Base-by-base conservation (phyloP, 2,797 vertebrate species). In the Sebastes kiyomatsui region DNA sequence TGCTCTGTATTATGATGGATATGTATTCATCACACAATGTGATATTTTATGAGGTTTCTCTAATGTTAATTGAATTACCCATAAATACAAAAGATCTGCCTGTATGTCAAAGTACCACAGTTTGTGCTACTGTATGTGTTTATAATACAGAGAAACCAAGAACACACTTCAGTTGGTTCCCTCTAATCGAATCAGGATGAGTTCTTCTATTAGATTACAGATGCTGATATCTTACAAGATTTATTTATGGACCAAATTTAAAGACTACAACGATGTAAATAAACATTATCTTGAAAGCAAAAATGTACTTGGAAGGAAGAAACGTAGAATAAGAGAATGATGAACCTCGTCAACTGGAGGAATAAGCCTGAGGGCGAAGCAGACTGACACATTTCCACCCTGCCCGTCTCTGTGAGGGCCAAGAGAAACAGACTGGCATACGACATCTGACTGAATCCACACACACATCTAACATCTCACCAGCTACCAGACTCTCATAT, bases 371-470 rank as follows among this genome's bases (percentile, higher is more conserved):
- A 88, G 78, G 82, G 87, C 54, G 74, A 77, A 83, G 81, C 86
- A 72, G 77, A 32, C 56, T 85, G 84, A 91, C 78, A 77, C 38
- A 84, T 87, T 91, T 92, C 87, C 83, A 89, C 66, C 69, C 82
- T 78, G 83, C 80, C 89, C 22, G 74, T 92, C 75, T 88, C 74
- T 69, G n/a, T 76, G 11, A 73, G 73, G 59, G 93, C 93, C 94
- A 94, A 95, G 77, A 92, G 76, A 92, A 95, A 94, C 91, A 95
- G 76, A 91, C 92, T 92, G 93, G 85, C 81, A 86, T 75, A 88
- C 85, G 89, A 84, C 87, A 91, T 85, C 71, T 84, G 90, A 88
- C 85, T 92, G 91, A 90, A 84, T 90, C 74, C 60, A 68, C 75
- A 76, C 72, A 83, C 22, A 73, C 60, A 79, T 38, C 22, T 14